Evolutionary conservation across 2,888 invertebrate species (phyloP).

Genomic region (Brenthis hecate): DNA sequence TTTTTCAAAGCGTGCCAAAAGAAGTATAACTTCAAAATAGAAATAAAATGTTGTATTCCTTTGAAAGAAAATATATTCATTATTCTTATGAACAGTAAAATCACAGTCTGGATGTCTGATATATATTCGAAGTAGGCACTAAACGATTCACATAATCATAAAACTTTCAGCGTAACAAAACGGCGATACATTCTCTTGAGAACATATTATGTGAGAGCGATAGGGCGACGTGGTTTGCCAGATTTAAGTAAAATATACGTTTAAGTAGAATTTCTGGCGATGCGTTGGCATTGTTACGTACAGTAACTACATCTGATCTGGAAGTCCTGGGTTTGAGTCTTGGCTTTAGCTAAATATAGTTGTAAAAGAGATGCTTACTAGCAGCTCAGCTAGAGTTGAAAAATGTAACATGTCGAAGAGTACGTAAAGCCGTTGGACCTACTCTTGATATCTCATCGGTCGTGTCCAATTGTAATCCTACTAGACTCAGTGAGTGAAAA

Average conservation of each 20-base stretch:
- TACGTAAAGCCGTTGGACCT: no score
- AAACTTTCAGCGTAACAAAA: conserved; percentile 31
- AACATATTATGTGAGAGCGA: conserved; percentile 20
- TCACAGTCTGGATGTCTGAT: conserved; percentile 12
- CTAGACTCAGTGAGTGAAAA: no score
- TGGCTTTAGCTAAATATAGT: no score
- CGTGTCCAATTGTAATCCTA: no score
- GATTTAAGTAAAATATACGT: conserved; percentile 18
- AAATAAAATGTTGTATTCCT: not conserved
- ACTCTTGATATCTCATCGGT: no score
- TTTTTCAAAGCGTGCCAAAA: no score
- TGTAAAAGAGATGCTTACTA: no score
- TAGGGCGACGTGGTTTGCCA: conserved; percentile 4
- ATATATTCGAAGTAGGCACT: conserved; percentile 14
- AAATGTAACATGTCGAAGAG: no score
- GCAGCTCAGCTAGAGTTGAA: no score
- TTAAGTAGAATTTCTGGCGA: not conserved
- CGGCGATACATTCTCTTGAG: conserved; percentile 25
- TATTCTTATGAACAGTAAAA: not conserved
- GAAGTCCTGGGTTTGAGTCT: no score
- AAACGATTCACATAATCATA: conserved; percentile 30
- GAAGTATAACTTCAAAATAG: not conserved
- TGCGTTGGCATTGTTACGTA: not conserved
- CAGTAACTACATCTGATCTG: no score
- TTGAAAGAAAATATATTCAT: no score